A percentile compares a stretch with the other conserved stretches of the same genome.
phyloP scores from a whole-genome alignment of 2,113 vertebrate genomes.

The Cryptotis parvus region DNA sequence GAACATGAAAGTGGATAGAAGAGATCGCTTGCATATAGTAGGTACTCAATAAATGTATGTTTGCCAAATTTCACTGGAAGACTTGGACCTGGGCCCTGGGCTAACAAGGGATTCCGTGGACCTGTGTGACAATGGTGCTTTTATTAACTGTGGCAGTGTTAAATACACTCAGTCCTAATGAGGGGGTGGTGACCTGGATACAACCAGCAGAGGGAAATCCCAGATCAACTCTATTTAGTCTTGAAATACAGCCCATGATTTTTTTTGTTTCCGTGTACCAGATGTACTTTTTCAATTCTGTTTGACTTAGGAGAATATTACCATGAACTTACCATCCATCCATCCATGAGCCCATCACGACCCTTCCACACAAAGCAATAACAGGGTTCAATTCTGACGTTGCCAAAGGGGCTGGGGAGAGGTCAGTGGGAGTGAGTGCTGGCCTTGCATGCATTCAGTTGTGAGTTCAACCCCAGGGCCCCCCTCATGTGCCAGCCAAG shows the following conservation, averaged over 20 bases:
- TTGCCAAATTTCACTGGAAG: conserved; percentile 14
- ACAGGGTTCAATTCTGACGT: not conserved
- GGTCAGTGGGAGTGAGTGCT: not conserved
- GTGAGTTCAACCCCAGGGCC: too few relatives aligned
- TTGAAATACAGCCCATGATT: conserved; percentile 52
- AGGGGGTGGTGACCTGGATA: conserved; percentile 73
- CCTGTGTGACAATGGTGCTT: conserved; percentile 43
- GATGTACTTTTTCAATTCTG: conserved; percentile 63
- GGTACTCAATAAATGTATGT: conserved; percentile 46
- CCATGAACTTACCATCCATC: not conserved
- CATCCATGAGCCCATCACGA: not conserved
- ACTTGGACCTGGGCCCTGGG: not conserved
- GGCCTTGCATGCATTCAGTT: too few relatives aligned
- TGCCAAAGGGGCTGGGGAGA: too few relatives aligned
- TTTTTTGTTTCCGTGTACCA: conserved; percentile 48
- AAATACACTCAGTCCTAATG: conserved; percentile 67
- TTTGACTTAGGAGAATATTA: conserved; percentile 24
- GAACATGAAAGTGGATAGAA: not conserved
- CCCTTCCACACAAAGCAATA: not conserved
- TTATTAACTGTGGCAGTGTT: conserved; percentile 78
- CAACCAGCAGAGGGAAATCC: conserved; percentile 72
- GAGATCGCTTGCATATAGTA: not conserved
- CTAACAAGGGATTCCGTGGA: not conserved
- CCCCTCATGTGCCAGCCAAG: too few relatives aligned
- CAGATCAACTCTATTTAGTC: conserved; percentile 60